Conservation (phyloP, 1,140 invertebrate species). For the Apis cerana region DNA sequence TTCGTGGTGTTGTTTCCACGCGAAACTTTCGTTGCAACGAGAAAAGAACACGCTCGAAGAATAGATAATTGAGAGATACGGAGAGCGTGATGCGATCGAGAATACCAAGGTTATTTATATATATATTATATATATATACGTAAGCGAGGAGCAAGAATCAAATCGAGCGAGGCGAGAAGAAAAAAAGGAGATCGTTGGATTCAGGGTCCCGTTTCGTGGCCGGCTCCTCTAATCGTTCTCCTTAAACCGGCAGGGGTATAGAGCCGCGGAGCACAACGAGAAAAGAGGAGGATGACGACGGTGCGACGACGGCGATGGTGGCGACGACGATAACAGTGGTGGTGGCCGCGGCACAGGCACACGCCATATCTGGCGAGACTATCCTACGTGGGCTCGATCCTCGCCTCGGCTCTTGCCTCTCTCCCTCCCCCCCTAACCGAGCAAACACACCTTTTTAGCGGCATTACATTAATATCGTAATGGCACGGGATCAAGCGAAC, state of each 20-base stretch:
- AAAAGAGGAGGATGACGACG: slow-evolving; percentile 38
- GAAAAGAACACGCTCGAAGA: not conserved
- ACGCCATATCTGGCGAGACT: slow-evolving; percentile 76
- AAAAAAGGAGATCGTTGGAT: not conserved
- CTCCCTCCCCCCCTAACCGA: slow-evolving; percentile 65
- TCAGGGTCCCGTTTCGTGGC: not conserved
- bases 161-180: not conserved
- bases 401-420: slow-evolving; percentile 59
- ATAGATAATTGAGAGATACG: not conserved
- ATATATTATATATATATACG: not conserved
- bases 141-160: not conserved
- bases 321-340: slow-evolving; percentile 44
- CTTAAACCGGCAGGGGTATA: slow-evolving; percentile 25
- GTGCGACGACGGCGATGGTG: slow-evolving; percentile 38
- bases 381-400: slow-evolving; percentile 72
- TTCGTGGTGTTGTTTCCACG: slow-evolving; percentile 8
- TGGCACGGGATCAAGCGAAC: slow-evolving; percentile 66
- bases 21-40: not conserved
- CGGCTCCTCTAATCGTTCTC: slow-evolving; percentile 17
- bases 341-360: slow-evolving; percentile 59
- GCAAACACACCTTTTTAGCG: slow-evolving; percentile 77
- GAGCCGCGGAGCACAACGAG: slow-evolving; percentile 1
- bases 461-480: slow-evolving; percentile 77
- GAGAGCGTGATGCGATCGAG: not conserved
- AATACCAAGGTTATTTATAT: not conserved